phyloP scores from a whole-genome alignment of 2,797 vertebrate species.

The Sebastes hopkinsi region DNA sequence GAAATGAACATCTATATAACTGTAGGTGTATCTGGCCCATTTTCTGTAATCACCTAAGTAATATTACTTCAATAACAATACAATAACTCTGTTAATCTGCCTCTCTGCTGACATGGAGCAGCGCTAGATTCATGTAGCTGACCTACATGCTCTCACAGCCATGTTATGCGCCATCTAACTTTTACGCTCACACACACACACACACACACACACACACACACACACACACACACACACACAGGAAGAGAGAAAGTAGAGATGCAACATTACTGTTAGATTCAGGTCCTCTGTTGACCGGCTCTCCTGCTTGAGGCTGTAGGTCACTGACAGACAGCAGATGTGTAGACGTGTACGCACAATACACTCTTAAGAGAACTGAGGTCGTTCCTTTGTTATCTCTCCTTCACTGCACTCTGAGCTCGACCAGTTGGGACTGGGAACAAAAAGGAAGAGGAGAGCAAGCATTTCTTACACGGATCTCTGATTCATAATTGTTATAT shows the following conservation, averaged over 20 bases:
- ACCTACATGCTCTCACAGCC: constrained; percentile 32
- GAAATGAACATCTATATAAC: not conserved
- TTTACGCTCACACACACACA: not conserved
- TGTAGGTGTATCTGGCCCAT: not conserved
- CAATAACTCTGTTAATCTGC: constrained; percentile 2
- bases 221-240: not conserved
- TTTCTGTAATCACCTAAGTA: not conserved
- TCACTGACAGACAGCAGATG: constrained; percentile 56
- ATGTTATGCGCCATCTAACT: not conserved
- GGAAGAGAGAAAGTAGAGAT: not conserved
- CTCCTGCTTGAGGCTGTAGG: constrained; percentile 68
- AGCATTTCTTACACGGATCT: not conserved
- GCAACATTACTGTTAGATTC: not conserved
- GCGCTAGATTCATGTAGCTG: not conserved
- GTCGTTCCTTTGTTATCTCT: constrained; percentile 12
- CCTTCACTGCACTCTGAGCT: not conserved
- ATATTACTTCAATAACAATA: not conserved
- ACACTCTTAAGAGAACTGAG: not conserved
- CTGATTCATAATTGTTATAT: not conserved
- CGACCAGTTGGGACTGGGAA: not conserved
- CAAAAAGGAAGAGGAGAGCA: not conserved
- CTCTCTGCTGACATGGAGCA: not conserved
- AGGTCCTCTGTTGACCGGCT: not conserved
- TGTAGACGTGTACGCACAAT: constrained; percentile 25
- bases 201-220: not conserved